Conservation (phyloP, 1,140 invertebrate species). For the Carposina sasakii region DNA sequence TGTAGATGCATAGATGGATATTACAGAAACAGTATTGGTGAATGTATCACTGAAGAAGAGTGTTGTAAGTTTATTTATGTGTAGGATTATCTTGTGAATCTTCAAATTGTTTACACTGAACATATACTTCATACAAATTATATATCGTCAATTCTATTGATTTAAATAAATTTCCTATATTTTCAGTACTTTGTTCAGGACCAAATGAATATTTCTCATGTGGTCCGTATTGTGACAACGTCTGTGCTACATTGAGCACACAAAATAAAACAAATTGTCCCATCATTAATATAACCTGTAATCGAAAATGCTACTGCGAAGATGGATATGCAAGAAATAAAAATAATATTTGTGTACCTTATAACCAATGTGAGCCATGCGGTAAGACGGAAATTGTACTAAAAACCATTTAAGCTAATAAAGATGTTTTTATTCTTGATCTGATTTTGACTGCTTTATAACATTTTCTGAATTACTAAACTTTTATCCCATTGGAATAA, state of each 20-base stretch:
- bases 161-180: not conserved
- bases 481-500: too few species aligned
- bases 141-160: too few species aligned
- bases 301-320: slow-evolving; percentile 67
- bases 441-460: too few species aligned
- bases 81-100: too few species aligned
- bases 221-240: slow-evolving; percentile 71
- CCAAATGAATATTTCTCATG: slow-evolving; percentile 58
- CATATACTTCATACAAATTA: too few species aligned
- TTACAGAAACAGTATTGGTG: slow-evolving; percentile 9
- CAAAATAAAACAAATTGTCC: slow-evolving; percentile 54
- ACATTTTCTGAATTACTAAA: too few species aligned
- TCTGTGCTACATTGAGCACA: slow-evolving; percentile 58
- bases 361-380: too few species aligned
- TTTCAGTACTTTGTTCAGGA: slow-evolving; percentile 35
- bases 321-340: slow-evolving; percentile 32
- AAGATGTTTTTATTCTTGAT: too few species aligned
- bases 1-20: slow-evolving; percentile 22
- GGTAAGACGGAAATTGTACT: too few species aligned
- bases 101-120: too few species aligned
- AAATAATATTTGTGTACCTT: slow-evolving; percentile 32
- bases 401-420: too few species aligned
- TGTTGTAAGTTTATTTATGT: too few species aligned
- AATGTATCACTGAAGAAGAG: slow-evolving; percentile 18
- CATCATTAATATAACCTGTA: slow-evolving; percentile 65